phyloP scores from a whole-genome alignment of 92 coral and sea anemone species.

The Actinernus sp. region DNA sequence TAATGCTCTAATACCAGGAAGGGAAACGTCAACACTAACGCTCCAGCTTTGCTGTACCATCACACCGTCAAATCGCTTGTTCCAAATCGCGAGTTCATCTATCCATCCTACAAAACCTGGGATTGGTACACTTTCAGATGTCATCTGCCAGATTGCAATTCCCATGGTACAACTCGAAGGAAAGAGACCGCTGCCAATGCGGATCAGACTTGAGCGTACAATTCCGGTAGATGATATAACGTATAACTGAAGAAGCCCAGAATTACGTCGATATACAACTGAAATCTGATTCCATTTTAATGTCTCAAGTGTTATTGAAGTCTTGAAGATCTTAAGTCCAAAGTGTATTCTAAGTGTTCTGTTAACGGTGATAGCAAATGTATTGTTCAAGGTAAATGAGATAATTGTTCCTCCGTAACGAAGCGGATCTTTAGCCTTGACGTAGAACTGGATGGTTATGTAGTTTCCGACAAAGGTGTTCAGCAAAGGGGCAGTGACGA shows the following conservation, averaged over 20 bases:
- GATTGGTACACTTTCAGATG: conserved; percentile 7
- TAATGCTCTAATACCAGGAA: conserved; percentile 35
- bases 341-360: conserved; percentile 41
- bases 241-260: conserved; percentile 54
- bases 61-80: conserved; percentile 61
- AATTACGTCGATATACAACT: conserved; percentile 41
- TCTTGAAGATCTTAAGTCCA: conserved; percentile 34
- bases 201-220: conserved; percentile 17
- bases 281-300: conserved; percentile 64
- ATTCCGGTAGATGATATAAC: conserved; percentile 15
- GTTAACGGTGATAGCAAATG: conserved; percentile 56
- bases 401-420: conserved; percentile 34
- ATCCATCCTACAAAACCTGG: conserved; percentile 72
- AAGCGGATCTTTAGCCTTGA: conserved; percentile 30
- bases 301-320: conserved; percentile 21
- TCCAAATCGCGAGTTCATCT: conserved; percentile 70
- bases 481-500: conserved; percentile 44
- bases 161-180: conserved; percentile 44
- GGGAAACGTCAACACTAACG: conserved; percentile 14
- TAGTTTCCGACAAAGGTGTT: conserved; percentile 32
- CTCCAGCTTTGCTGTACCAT: conserved; percentile 40
- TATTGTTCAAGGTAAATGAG: conserved; percentile 45
- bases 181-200: conserved; percentile 61
- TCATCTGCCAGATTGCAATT: conserved; percentile 61
- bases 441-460: conserved; percentile 57